These are phyloP conservation scores for Acanthosoma haemorrhoidale DNA, from an alignment of 2,888 invertebrate species.

Conservation along the genomic window DNA sequence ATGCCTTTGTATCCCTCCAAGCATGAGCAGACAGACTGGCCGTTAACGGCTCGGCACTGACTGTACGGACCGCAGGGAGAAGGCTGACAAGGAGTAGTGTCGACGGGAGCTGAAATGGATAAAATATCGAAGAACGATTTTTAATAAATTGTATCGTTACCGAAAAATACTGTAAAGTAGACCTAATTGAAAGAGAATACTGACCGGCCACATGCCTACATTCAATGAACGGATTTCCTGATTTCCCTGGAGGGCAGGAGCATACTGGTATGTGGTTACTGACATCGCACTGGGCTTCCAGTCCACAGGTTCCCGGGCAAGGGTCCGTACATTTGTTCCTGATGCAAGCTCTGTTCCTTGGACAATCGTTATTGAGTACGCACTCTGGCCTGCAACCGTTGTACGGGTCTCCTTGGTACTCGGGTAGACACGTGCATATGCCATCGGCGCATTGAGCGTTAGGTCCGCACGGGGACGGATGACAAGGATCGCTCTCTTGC, in stretches of 20 bases:
- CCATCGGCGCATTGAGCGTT: conserved; percentile 74
- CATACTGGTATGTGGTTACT: conserved; percentile 77
- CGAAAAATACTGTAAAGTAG: not conserved
- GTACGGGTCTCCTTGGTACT: conserved; percentile 72
- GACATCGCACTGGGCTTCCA: conserved; percentile 74
- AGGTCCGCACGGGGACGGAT: conserved; percentile 71
- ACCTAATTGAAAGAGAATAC: not conserved
- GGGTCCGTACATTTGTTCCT: conserved; percentile 67
- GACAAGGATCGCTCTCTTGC: conserved; percentile 62
- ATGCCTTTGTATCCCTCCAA: conserved; percentile 67
- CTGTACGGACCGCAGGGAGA: conserved; percentile 80
- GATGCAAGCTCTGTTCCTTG: conserved; percentile 60
- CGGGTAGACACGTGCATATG: conserved; percentile 67
- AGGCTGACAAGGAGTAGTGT: conserved; percentile 58
- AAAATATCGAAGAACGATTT: not conserved
- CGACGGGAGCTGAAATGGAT: conserved; percentile 29
- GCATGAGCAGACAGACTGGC: conserved; percentile 67
- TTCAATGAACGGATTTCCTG: conserved; percentile 61
- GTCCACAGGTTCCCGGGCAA: conserved; percentile 69
- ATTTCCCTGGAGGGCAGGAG: conserved; percentile 64
- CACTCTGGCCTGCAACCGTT: conserved; percentile 73
- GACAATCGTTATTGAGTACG: conserved; percentile 64
- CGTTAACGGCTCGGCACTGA: conserved; percentile 59
- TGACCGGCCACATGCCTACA: conserved; percentile 34
- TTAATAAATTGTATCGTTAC: not conserved